Base-by-base conservation (phyloP, 1,140 invertebrate genomes). In the Pissodes strobi region DNA sequence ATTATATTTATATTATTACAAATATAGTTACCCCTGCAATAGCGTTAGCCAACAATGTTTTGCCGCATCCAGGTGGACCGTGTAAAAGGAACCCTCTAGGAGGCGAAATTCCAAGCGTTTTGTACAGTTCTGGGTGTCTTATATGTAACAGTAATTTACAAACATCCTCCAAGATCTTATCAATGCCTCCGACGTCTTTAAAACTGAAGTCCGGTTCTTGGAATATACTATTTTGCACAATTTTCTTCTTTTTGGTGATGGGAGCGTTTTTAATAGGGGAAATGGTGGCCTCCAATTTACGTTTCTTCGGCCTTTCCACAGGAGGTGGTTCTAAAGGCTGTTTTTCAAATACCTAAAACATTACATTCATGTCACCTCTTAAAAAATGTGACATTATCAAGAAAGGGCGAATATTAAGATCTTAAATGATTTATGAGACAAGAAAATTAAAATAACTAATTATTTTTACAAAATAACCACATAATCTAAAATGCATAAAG, bases 51-150 rank as follows among this genome's bases (percentile, higher is more conserved):
- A 99, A 78, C 43, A 95, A 82, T 5, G 93, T 95, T 82, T 98
- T 98, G 0, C 94, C 94, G 81, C 91, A 94, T 0, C 95, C 95
- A 18, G 94, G 92, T 8, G 95, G 95, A 0, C 95, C 95, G 80
- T 95, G 92, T 41, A 97, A 80, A 15, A 96, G 80, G 75, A 96
- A 88, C 34, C 95, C 93, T 74, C 88, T 82, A 0, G 93, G 91
- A 22, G 93, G 88, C 56, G 87, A 87, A 65, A 94, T 85, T 6
- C 93, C 92, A 38, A 95, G 79, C 64, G 88, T 83, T 64, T 82
- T 81, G 74, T 91, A 95, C 1, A 95, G 82, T 75, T 94, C 89
- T 4, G 93, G 91, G 75, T 92, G 89, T 70, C 87, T 55, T 4
- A 95, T 86, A 73, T 95, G 93, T 18, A 91, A 81, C 4, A 95